Percentiles rank a stretch among this genome's conserved stretches.
Conservation (phyloP, 2,113 vertebrate genomes). For the Andinoacara biseriatus region DNA sequence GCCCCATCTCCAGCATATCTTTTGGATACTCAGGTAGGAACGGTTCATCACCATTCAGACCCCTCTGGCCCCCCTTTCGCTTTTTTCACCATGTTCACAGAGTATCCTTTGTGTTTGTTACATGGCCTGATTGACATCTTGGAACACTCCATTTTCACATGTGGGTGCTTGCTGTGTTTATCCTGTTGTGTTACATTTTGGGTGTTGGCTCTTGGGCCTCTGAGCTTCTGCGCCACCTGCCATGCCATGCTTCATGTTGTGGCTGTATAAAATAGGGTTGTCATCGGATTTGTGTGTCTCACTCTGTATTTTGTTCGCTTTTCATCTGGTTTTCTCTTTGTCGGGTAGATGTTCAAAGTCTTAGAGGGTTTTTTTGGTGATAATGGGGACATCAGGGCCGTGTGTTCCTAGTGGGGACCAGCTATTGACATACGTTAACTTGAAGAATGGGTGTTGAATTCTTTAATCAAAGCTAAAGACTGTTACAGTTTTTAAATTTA, state of each 20-base stretch:
- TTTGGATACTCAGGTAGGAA: conserved; percentile 99
- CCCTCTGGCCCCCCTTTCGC: background rate
- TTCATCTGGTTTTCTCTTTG: background rate
- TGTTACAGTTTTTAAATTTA: background rate
- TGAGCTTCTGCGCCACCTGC: conserved; percentile 17
- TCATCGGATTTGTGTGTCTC: conserved; percentile 26
- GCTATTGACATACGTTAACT: background rate
- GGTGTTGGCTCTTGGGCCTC: conserved; percentile 16
- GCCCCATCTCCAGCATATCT: conserved; percentile 99
- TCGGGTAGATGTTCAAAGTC: background rate
- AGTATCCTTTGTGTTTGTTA: conserved; percentile 48
- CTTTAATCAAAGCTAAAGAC: background rate
- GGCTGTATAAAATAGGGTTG: conserved; percentile 20
- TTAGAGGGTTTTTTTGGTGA: background rate
- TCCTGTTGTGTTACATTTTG: conserved; percentile 37
- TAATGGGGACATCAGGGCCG: background rate
- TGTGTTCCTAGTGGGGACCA: background rate
- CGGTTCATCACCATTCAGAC: conserved; percentile 19
- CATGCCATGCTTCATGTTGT: conserved; percentile 45
- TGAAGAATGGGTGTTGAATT: background rate
- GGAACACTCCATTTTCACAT: conserved; percentile 50
- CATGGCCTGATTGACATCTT: conserved; percentile 48
- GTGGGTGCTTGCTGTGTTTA: conserved; percentile 28
- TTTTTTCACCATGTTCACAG: conserved; percentile 35
- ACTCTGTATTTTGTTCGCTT: background rate